Evolutionary conservation across 2,113 vertebrate genomes (phyloP), one percentile per base, ranked within the genome.

Genomic region (Mionectes macconnelli): DNA sequence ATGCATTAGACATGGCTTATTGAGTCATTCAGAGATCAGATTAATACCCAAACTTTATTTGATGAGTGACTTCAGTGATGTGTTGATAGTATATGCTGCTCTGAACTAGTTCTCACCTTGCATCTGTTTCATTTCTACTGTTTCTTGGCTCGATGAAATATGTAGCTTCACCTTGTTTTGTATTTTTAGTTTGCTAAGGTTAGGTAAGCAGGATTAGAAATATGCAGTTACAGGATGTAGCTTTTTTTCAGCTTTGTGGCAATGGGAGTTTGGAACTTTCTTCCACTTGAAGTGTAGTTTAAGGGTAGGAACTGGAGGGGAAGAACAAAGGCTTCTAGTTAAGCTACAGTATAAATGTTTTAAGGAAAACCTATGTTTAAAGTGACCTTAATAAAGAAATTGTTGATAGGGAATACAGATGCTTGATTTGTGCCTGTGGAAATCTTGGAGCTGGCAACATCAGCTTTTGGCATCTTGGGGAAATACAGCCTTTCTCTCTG

Each of bases 391-490:
- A 7, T 69, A 80, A 86, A 40, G 50, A 21, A 70, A 10, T 56
- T 19, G 33, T 50, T 74, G 50, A 22, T 45, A 55, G 1, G 39
- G 27, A 84, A 74, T n/a, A 59, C 57, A 72, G 14, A 67, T 6
- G 14, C 35, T 59, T 81, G 27, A 35, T 86, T 77, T 74, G 39
- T 55, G 45, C 45, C 86, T 39, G 5, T 62, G 42, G 44, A 33
- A 31, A 19, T 81, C 39, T 59, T 59, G n/a, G 69, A 82, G 14
- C 11, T 64, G 19, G 39, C 63, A 68, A 20, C 42, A 63, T 89
- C 55, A 70, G 63, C 33, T 87, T 94, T 92, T 93, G 69, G 27
- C 60, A 68, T 60, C 44, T 75, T 84, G 33, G 52, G 81, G 69
- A 81, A 81, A 22, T 63, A 56, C 0, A 0, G 25, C 64, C 39